These are phyloP conservation scores for Tetragnatha montana DNA, from an alignment of 2,888 invertebrate species.

Conservation along the genomic window DNA sequence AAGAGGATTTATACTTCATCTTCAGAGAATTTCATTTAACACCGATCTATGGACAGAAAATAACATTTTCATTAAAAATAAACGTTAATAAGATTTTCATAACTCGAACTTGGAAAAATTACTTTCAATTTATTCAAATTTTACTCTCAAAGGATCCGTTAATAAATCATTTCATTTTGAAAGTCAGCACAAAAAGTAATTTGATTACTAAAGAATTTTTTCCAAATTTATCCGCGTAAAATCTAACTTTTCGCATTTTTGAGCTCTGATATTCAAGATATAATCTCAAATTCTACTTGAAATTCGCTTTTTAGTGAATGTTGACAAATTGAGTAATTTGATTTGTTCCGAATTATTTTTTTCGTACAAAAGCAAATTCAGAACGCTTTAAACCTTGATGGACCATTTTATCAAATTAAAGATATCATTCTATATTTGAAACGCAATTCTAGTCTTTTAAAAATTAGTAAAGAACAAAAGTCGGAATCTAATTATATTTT, in stretches of 20 bases:
- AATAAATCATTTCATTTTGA: not conserved
- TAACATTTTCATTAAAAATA: not conserved
- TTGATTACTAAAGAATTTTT: not conserved
- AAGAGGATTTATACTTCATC: not conserved
- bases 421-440: conserved; percentile 21
- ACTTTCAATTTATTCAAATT: not conserved
- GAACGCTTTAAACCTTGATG: not conserved
- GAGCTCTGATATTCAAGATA: too few species aligned
- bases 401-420: conserved; percentile 13
- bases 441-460: conserved; percentile 14
- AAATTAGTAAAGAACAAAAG: not conserved
- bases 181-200: not conserved
- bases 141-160: not conserved
- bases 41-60: not conserved
- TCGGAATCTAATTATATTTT: conserved; percentile 3
- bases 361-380: not conserved
- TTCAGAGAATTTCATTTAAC: not conserved
- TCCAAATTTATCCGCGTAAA: not conserved
- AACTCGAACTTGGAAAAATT: not conserved
- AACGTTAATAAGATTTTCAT: not conserved
- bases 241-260: not conserved
- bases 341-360: not conserved
- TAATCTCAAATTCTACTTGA: not conserved
- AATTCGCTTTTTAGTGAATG: not conserved
- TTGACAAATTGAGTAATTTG: not conserved